Evolutionary conservation across 2,888 invertebrate genomes (phyloP).

Genomic region (Alsophila aescularia): DNA sequence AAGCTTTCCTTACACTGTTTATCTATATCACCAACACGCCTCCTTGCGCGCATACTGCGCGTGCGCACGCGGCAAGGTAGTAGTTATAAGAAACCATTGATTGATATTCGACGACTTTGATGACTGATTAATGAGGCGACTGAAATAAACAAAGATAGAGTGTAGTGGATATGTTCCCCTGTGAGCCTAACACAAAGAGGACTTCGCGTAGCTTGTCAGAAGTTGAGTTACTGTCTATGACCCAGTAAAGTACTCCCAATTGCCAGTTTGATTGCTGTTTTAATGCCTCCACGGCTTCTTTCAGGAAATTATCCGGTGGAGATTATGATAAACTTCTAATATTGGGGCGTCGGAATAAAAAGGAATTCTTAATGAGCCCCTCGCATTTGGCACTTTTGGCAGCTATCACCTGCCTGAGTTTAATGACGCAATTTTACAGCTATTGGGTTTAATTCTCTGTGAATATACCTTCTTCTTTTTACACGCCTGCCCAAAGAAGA

Average conservation of each 20-base stretch:
- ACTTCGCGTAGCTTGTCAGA: not conserved
- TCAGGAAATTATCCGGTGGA: conserved; percentile 60
- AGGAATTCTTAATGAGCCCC: conserved; percentile 27
- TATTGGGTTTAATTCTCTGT: conserved; percentile 10
- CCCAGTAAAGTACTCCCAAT: conserved; percentile 47
- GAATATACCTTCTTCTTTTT: too few species aligned
- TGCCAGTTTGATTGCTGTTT: conserved; percentile 80
- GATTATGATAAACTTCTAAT: conserved; percentile 44
- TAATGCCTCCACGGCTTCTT: conserved; percentile 67
- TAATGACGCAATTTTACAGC: conserved; percentile 24
- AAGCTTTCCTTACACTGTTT: too few species aligned
- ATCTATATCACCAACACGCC: too few species aligned
- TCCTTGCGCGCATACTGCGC: too few species aligned
- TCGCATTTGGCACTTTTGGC: conserved; percentile 15
- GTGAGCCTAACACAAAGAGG: too few species aligned
- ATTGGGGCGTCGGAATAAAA: conserved; percentile 36
- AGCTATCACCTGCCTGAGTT: conserved; percentile 21
- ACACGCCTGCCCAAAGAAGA: too few species aligned
- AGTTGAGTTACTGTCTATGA: conserved; percentile 14
- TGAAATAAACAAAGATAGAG: too few species aligned
- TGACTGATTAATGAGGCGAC: too few species aligned
- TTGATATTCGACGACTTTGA: too few species aligned
- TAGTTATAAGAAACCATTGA: too few species aligned
- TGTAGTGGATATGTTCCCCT: too few species aligned
- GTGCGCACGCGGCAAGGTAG: too few species aligned